Conservation (phyloP, 1,140 invertebrate genomes). For the Drosophila virilis region DNA sequence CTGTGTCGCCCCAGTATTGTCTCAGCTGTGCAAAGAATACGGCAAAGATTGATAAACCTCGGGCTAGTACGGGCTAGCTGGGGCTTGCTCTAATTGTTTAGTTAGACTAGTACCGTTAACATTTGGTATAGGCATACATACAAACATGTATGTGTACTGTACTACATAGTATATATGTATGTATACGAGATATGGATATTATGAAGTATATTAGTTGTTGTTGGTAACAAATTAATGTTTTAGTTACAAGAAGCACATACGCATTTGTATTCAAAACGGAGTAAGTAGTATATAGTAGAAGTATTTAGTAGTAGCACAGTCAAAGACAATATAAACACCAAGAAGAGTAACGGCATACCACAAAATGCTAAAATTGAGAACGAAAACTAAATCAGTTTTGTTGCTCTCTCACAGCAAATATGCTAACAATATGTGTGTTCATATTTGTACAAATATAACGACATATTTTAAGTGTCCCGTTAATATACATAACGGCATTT, state of each 20-base stretch:
- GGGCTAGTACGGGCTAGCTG: constrained; percentile 47
- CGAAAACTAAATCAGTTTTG: too few relatives aligned
- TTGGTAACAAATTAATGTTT: constrained; percentile 45
- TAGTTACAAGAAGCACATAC: constrained; percentile 81
- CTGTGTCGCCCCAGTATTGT: constrained; percentile 90
- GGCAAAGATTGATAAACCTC: constrained; percentile 74
- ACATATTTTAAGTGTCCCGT: background rate
- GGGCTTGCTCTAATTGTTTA: constrained; percentile 65
- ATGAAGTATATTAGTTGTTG: constrained; percentile 59
- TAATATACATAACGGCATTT: background rate
- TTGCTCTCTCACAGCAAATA: too few relatives aligned
- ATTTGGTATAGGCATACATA: constrained; percentile 45
- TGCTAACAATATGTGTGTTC: too few relatives aligned
- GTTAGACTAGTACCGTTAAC: constrained; percentile 71
- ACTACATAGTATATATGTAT: constrained; percentile 29
- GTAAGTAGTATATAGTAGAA: constrained; percentile 45
- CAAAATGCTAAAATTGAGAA: too few relatives aligned
- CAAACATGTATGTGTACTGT: background rate
- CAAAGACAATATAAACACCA: too few relatives aligned
- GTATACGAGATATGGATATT: constrained; percentile 55
- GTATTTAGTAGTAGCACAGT: background rate
- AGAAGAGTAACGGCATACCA: too few relatives aligned
- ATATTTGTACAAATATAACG: too few relatives aligned
- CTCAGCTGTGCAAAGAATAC: constrained; percentile 87
- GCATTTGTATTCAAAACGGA: constrained; percentile 69